Evolutionary conservation across 2,888 invertebrate genomes (phyloP).

Genomic region (Caenorhabditis macrosperma): DNA sequence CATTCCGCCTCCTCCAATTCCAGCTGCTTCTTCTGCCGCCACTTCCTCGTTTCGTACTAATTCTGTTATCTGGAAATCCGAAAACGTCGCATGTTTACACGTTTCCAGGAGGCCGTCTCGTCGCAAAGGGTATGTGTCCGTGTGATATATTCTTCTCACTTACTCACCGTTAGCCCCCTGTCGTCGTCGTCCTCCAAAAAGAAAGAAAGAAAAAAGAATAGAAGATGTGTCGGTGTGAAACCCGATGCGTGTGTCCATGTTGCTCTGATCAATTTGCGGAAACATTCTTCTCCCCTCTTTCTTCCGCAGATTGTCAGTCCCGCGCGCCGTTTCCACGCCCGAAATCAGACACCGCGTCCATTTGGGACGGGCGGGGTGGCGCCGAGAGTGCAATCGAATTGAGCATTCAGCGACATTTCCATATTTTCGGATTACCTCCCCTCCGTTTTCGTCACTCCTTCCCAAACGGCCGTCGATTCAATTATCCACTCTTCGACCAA

Average conservation of each 20-base stretch:
- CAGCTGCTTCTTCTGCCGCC: neutral
- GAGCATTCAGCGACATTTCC: neutral
- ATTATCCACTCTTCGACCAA: conserved; percentile 6
- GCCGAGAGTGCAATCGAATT: neutral
- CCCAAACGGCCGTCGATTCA: neutral
- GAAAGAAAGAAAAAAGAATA: neutral
- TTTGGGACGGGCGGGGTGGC: neutral
- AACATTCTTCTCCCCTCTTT: conserved; percentile 1
- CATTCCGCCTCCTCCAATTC: neutral
- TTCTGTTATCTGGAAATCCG: neutral
- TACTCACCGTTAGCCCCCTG: neutral
- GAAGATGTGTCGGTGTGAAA: conserved; percentile 2
- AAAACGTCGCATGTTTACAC: neutral
- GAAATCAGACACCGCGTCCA: conserved; percentile 29
- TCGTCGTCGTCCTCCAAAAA: neutral
- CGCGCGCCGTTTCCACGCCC: neutral
- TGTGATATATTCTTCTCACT: conserved; percentile 3
- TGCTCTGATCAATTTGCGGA: conserved; percentile 42
- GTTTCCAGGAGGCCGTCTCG: conserved; percentile 3
- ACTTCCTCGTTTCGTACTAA: neutral
- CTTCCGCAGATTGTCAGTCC: neutral
- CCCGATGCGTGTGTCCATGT: conserved; percentile 18
- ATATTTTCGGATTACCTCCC: neutral
- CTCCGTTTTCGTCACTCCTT: neutral
- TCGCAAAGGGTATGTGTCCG: neutral